These are phyloP conservation scores for Drosophila falleni DNA, from an alignment of 2,888 invertebrate species.

Conservation along the genomic window DNA sequence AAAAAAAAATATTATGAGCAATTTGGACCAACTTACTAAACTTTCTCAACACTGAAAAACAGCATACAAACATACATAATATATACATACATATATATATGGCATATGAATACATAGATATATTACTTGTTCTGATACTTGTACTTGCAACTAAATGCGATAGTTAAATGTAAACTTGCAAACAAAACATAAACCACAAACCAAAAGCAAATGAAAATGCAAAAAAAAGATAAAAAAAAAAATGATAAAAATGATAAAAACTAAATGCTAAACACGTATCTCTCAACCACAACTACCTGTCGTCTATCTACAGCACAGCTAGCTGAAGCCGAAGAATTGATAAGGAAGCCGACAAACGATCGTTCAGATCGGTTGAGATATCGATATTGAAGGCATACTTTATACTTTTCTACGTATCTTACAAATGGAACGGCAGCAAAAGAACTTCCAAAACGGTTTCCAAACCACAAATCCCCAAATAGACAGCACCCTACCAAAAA, in stretches of 20 bases:
- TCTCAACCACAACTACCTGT: constrained; percentile 75
- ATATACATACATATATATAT: constrained; percentile 6
- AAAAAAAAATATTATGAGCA: constrained; percentile 41
- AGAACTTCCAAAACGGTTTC: constrained; percentile 64
- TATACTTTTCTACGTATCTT: constrained; percentile 55
- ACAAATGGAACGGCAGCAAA: constrained; percentile 44
- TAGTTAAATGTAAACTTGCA: constrained; percentile 13
- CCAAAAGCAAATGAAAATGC: background rate
- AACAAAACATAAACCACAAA: constrained; percentile 1
- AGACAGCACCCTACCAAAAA: background rate
- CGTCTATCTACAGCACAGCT: constrained; percentile 57
- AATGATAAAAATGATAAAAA: background rate
- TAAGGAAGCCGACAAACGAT: constrained; percentile 2
- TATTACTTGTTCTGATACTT: constrained; percentile 22
- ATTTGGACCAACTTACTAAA: constrained; percentile 73
- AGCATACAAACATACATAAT: constrained; percentile 24
- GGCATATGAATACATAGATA: constrained; percentile 9
- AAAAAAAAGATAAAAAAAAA: background rate
- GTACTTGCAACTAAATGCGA: constrained; percentile 14
- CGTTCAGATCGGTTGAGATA: background rate
- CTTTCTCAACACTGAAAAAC: constrained; percentile 28
- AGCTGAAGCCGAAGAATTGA: constrained; percentile 17
- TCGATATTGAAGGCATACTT: constrained; percentile 31
- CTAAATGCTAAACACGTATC: constrained; percentile 29
- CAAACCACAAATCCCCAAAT: constrained; percentile 32